Evolutionary conservation across 2,888 invertebrate species (phyloP), one percentile per base, ranked within the genome.

Genomic region (Epirrita christyi): DNA sequence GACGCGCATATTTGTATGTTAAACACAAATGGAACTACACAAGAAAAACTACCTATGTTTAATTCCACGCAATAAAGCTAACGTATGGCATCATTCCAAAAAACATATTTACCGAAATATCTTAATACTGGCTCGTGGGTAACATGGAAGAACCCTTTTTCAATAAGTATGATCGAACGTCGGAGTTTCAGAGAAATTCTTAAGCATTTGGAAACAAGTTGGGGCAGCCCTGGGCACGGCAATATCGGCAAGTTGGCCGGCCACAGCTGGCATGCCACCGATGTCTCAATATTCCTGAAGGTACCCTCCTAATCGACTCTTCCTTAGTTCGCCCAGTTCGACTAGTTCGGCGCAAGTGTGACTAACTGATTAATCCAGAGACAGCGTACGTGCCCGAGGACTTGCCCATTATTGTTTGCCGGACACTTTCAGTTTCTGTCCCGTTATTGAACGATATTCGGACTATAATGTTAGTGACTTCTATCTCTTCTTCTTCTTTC

Each of bases 281-380:
- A 92, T 86, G 91, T 90, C 91, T 92, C 91, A 91, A 92, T 92
- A 92, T 90, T 88, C 85, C 82, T 83, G 82, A 85, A 90, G 90
- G 88, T 88, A 81, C 87, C 88, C 85, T 84, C 84, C 88, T 90
- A 91, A 92, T 91, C 91, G 90, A 89, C 87, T 92, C 88, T 83
- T 88, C 89, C 88, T 86, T 81, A 83, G 77, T 86, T 81, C n/a
- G 84, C 79, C 88, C 49, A 53, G 51, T 52, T 52, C 44, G 45
- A 42, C 38, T 54, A 83, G 77, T 87, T 79, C 83, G 85, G 79
- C 88, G 80, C 92, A 91, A 92, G 91, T 92, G 92, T 83, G 90
- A 85, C 88, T 89, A 89, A 90, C 92, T 91, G 91, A 92, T 92
- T 91, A 90, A 91, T 92, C 85, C 90, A 81, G 81, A 78, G 78